Evolutionary conservation across 2,797 vertebrate species (phyloP).

Genomic region (Picus viridis): DNA sequence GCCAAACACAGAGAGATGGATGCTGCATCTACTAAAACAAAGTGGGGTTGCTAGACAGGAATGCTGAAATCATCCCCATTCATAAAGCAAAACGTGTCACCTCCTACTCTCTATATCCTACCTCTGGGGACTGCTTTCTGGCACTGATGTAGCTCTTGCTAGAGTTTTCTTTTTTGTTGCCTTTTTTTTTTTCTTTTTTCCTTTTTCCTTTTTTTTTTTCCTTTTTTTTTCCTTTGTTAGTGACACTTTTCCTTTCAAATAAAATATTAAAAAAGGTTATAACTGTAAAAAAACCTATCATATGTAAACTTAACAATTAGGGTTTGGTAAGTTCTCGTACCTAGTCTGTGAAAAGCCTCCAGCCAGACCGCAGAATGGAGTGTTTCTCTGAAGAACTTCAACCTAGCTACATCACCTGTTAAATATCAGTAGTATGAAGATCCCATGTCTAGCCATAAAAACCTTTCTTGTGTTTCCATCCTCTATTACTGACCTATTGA

Average conservation of each 20-base stretch:
- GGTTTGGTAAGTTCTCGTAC: constrained; percentile 83
- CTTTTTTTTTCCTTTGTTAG: constrained; percentile 47
- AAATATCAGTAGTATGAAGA: constrained; percentile 91
- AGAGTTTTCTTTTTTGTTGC: constrained; percentile 20
- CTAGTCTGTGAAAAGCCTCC: constrained; percentile 84
- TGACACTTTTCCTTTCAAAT: constrained; percentile 69
- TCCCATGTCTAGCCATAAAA: constrained; percentile 74
- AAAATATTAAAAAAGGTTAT: constrained; percentile 82
- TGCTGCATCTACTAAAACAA: constrained; percentile 60
- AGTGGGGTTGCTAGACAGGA: constrained; percentile 61
- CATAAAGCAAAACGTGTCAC: constrained; percentile 60
- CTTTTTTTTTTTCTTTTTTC: background rate
- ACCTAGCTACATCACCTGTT: constrained; percentile 72
- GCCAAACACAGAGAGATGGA: constrained; percentile 69
- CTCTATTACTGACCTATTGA: constrained; percentile 75
- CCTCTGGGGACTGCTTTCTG: constrained; percentile 66
- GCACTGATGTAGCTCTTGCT: constrained; percentile 65
- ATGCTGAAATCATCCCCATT: constrained; percentile 72
- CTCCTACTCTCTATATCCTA: constrained; percentile 65
- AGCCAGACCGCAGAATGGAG: constrained; percentile 77
- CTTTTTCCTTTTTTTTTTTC: background rate
- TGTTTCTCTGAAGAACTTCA: constrained; percentile 76
- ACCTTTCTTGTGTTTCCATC: constrained; percentile 68
- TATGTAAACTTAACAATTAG: constrained; percentile 80
- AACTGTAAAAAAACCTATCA: constrained; percentile 79